phyloP scores from a whole-genome alignment of 1,140 invertebrate genomes.

The Aradophagus sp. region DNA sequence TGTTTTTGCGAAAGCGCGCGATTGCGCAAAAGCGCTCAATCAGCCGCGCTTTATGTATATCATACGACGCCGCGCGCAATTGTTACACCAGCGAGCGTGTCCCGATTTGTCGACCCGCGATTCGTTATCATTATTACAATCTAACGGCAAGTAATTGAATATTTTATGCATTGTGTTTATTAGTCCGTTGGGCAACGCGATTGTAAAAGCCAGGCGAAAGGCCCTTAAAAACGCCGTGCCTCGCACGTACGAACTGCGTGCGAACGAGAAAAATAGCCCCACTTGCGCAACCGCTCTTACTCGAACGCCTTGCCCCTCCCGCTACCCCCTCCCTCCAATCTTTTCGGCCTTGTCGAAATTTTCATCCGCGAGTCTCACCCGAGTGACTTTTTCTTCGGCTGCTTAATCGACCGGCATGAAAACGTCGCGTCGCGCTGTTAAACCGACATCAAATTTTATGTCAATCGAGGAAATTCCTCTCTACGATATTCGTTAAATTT shows the following conservation, averaged over 20 bases:
- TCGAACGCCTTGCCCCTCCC: too few relatives aligned
- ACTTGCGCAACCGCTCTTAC: too few relatives aligned
- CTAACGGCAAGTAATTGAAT: conserved; percentile 48
- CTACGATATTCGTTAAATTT: too few relatives aligned
- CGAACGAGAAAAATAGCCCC: neutral
- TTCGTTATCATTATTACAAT: conserved; percentile 51
- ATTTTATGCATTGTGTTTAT: conserved; percentile 51
- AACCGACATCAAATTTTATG: too few relatives aligned
- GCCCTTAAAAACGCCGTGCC: conserved; percentile 23
- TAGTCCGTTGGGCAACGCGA: conserved; percentile 33
- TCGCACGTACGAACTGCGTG: conserved; percentile 24
- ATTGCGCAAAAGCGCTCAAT: conserved; percentile 40
- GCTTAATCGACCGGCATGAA: too few relatives aligned
- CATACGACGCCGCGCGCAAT: conserved; percentile 40
- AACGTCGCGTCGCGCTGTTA: too few relatives aligned
- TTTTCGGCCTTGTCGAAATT: too few relatives aligned
- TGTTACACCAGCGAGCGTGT: conserved; percentile 34
- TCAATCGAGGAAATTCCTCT: too few relatives aligned
- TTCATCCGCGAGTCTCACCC: too few relatives aligned
- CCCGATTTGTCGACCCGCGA: conserved; percentile 49
- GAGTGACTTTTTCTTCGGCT: too few relatives aligned
- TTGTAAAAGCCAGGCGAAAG: conserved; percentile 39
- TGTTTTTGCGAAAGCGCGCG: conserved; percentile 40
- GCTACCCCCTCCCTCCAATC: too few relatives aligned
- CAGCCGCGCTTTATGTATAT: conserved; percentile 38